Conservation (phyloP, 1,140 invertebrate genomes). For the Pseudomyrmex concolor region DNA sequence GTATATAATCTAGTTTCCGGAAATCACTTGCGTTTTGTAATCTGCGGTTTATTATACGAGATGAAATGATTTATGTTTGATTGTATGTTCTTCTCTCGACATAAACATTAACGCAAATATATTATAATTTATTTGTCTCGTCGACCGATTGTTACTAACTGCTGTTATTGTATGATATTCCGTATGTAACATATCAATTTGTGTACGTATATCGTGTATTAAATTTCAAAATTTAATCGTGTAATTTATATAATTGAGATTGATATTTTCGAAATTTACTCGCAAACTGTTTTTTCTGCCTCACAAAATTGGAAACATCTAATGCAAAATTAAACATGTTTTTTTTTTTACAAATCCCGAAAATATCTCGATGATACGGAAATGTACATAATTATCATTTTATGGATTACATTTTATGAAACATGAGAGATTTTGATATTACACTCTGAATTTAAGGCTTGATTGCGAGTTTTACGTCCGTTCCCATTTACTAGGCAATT, state of each 20-base stretch:
- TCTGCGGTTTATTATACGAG: not conserved
- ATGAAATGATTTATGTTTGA: not conserved
- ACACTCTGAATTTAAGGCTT: constrained; percentile 23
- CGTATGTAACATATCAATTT: not conserved
- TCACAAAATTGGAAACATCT: too few relatives aligned
- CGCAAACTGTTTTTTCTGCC: not conserved
- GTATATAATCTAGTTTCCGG: not conserved
- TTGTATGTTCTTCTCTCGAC: not conserved
- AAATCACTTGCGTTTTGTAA: not conserved
- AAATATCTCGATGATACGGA: not conserved
- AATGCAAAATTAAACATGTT: constrained; percentile 30
- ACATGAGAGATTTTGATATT: not conserved
- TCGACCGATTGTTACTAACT: not conserved
- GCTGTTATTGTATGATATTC: not conserved
- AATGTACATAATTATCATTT: constrained; percentile 21
- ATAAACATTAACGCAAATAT: constrained; percentile 11
- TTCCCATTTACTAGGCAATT: constrained; percentile 46
- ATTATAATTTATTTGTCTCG: not conserved
- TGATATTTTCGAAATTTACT: not conserved
- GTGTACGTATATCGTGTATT: not conserved
- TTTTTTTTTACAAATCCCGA: constrained; percentile 9
- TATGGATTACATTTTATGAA: not conserved
- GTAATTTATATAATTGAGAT: not conserved
- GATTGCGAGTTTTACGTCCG: constrained; percentile 3
- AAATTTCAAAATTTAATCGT: constrained; percentile 8